Percentiles rank a stretch among this genome's conserved stretches.
Conservation (phyloP, 2,113 vertebrate species). For the Rafetus swinhoei region DNA sequence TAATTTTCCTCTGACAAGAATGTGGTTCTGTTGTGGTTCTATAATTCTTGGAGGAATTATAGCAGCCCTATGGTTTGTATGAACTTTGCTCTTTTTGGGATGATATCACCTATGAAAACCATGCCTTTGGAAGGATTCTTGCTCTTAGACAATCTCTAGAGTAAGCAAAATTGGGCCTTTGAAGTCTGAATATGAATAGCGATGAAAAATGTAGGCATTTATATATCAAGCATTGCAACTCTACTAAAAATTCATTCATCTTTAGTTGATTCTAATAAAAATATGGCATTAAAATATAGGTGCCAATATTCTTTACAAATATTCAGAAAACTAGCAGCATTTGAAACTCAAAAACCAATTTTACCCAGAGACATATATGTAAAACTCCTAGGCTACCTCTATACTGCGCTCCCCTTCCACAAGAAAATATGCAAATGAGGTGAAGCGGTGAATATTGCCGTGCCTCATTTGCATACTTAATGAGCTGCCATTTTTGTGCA, state of each 20-base stretch:
- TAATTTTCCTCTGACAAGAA: slow-evolving; percentile 43
- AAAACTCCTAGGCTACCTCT: background rate
- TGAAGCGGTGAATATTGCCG: too few species aligned
- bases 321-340: background rate
- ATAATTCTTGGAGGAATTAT: slow-evolving; percentile 45
- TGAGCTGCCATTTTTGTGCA: too few species aligned
- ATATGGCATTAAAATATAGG: background rate
- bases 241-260: background rate
- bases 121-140: background rate
- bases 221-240: fast-evolving
- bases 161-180: slow-evolving; percentile 49
- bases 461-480: too few species aligned
- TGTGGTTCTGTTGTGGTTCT: slow-evolving; percentile 24
- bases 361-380: background rate
- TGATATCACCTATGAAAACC: slow-evolving; percentile 37
- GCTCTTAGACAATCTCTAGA: slow-evolving; percentile 22
- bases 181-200: slow-evolving; percentile 11
- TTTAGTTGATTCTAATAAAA: background rate
- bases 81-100: slow-evolving; percentile 43
- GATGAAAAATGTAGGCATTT: slow-evolving; percentile 26
- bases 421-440: too few species aligned
- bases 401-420: too few species aligned
- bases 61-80: slow-evolving; percentile 52
- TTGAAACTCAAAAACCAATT: background rate
- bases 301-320: background rate